Conservation (phyloP, 2,888 invertebrate genomes). For the Drosophila longiperda region DNA sequence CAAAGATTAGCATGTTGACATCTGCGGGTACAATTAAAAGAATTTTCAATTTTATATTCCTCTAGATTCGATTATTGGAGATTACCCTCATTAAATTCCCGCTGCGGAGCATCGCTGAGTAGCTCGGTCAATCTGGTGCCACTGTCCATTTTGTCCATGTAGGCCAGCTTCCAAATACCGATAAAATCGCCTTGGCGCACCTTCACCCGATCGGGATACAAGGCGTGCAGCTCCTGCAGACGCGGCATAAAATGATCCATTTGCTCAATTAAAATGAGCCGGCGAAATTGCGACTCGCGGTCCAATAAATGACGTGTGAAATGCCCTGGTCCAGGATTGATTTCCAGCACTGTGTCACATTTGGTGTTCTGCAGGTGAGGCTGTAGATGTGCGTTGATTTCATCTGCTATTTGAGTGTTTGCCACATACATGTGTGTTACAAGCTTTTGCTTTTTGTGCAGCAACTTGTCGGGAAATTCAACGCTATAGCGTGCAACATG, state of each 20-base stretch:
- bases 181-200: constrained; percentile 87
- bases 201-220: constrained; percentile 75
- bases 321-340: constrained; percentile 89
- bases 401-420: constrained; percentile 66
- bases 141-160: constrained; percentile 87
- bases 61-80: not conserved
- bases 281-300: constrained; percentile 83
- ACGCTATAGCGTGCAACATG: constrained; percentile 55
- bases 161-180: constrained; percentile 86
- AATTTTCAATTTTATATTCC: not conserved
- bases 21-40: constrained; percentile 82
- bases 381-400: constrained; percentile 70
- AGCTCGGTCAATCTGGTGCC: constrained; percentile 86
- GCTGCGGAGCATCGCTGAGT: constrained; percentile 86
- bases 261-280: constrained; percentile 87
- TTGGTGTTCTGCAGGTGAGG: constrained; percentile 61
- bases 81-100: constrained; percentile 85
- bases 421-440: constrained; percentile 79
- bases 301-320: constrained; percentile 87
- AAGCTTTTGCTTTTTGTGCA: constrained; percentile 77
- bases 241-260: constrained; percentile 85
- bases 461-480: constrained; percentile 79
- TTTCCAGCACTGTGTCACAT: constrained; percentile 86
- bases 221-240: constrained; percentile 81
- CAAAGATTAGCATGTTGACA: constrained; percentile 87